Base-by-base conservation (phyloP, 2,888 invertebrate species). In the Cantharis flavilabris region DNA sequence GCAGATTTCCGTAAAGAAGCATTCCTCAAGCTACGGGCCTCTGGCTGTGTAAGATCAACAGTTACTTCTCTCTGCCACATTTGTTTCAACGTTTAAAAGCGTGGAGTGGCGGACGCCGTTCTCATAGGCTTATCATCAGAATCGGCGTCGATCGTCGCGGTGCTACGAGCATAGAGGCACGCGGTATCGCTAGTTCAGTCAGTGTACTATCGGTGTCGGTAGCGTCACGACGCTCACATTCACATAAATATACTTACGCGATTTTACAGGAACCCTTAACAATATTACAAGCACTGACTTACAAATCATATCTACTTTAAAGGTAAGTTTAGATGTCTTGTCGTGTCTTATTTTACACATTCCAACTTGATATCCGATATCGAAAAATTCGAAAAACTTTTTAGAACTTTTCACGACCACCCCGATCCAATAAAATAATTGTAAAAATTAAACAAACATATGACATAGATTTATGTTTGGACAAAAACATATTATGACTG, bases 1-100 rank as follows among this genome's bases (percentile, higher is more conserved):
- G 88, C 88, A 88, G 87, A 88, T 88, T 88, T 88, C 88, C 88
- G 88, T 88, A 85, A 88, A 87, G 85, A 86, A 85, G 84, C 85
- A 83, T 85, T 84, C 83, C 84, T 84, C 80, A 79, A 80, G 82
- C 81, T 79, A 82, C 82, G 76, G 78, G 83, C 82, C 82, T 81
- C 80, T 71, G 81, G 83, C 83, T 86, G 84, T 86, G 84, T 85
- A 85, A 87, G 86, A 87, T 87, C 87, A 88, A 88, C 88, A 88
- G 88, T 88, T 88, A 87, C 87, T 86, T 86, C 85, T 84, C 84
- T 85, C 84, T 83, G 84, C 85, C 86, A 86, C 85, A 86, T 87
- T 87, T 87, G 87, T 87, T 87, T 87, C 86, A 84, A 83, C 84
- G 84, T 85, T 85, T 84, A 86, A 86, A 84, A 87, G 87, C 86